phyloP scores from a whole-genome alignment of 2,113 vertebrate species.

The Zootoca vivipara region DNA sequence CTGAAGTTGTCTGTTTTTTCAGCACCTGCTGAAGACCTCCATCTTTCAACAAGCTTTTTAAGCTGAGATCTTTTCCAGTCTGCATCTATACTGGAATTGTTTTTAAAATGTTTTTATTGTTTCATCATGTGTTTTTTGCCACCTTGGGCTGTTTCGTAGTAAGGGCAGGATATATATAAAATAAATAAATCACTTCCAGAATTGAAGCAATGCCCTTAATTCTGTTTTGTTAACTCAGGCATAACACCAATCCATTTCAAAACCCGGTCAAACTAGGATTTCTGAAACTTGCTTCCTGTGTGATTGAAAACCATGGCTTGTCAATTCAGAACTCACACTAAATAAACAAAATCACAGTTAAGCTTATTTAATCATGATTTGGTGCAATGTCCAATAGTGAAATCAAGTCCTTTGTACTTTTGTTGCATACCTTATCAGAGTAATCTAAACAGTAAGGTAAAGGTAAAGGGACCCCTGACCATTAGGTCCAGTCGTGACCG shows the following conservation, averaged over 20 bases:
- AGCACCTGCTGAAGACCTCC: no score
- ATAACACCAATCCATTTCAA: neutral
- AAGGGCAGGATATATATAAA: no score
- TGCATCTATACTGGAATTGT: neutral
- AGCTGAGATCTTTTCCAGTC: neutral
- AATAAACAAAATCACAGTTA: neutral
- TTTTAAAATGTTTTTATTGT: no score
- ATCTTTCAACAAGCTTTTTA: no score
- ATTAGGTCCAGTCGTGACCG: no score
- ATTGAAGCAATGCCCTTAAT: neutral
- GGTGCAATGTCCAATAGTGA: neutral
- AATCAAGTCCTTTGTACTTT: neutral
- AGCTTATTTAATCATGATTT: neutral
- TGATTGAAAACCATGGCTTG: neutral
- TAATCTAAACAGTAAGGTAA: constrained; percentile 10
- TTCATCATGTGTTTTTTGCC: no score
- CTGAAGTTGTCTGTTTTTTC: neutral
- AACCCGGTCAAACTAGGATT: neutral
- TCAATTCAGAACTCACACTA: neutral
- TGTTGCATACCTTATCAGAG: neutral
- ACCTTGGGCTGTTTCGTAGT: no score
- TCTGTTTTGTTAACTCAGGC: neutral
- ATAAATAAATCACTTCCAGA: neutral
- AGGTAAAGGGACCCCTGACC: no score
- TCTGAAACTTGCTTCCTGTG: neutral